Percentiles rank a stretch among this genome's conserved stretches.
Evolutionary conservation across 2,888 invertebrate species (phyloP).

Genomic region (Leptopterna dolabrata): DNA sequence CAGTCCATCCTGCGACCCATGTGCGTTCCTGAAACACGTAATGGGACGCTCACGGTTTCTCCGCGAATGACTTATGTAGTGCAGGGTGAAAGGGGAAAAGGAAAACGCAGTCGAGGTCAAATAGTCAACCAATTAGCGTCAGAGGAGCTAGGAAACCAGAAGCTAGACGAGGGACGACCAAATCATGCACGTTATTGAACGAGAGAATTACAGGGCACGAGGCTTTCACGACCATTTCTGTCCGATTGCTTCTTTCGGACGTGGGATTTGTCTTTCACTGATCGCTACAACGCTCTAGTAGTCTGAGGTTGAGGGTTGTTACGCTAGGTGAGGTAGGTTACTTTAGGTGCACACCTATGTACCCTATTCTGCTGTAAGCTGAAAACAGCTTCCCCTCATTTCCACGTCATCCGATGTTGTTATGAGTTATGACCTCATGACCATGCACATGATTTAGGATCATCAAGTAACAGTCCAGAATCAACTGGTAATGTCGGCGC

Average conservation of each 20-base stretch:
- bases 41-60: slow-evolving; percentile 24
- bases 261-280: neutral
- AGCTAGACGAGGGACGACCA: neutral
- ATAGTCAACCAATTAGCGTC: slow-evolving; percentile 13
- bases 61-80: slow-evolving; percentile 41
- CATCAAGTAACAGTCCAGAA: too few relatives aligned
- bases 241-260: neutral
- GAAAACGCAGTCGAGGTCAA: neutral
- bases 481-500: too few relatives aligned
- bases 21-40: neutral
- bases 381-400: too few relatives aligned
- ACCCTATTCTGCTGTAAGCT: too few relatives aligned
- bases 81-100: slow-evolving; percentile 28
- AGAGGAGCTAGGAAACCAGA: neutral
- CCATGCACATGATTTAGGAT: too few relatives aligned
- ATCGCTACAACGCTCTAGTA: neutral
- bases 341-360: too few relatives aligned
- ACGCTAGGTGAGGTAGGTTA: too few relatives aligned
- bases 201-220: neutral
- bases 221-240: neutral
- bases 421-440: too few relatives aligned
- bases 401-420: too few relatives aligned
- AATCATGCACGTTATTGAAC: neutral
- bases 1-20: neutral
- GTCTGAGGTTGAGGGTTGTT: too few relatives aligned